Conservation (phyloP, 1,140 invertebrate genomes). For the Drosophila mauritiana region DNA sequence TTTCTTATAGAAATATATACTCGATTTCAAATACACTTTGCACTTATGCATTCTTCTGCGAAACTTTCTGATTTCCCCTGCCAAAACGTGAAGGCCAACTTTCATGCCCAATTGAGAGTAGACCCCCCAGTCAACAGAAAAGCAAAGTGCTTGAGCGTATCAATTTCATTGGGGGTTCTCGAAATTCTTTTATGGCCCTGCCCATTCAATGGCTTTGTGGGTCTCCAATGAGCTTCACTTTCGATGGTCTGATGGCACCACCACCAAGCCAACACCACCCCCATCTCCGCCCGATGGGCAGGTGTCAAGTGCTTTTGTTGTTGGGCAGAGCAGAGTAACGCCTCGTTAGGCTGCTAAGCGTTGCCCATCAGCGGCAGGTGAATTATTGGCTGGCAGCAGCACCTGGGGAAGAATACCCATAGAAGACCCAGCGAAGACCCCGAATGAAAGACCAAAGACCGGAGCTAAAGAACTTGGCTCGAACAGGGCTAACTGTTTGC, state of each 20-base stretch:
- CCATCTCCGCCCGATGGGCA: not conserved
- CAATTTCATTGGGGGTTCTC: slow-evolving; percentile 70
- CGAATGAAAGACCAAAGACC: slow-evolving; percentile 7
- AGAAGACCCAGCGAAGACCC: slow-evolving; percentile 12
- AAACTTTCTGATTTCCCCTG: slow-evolving; percentile 9
- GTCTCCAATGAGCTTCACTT: slow-evolving; percentile 53
- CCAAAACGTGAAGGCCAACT: slow-evolving; percentile 28
- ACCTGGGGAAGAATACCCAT: slow-evolving; percentile 42
- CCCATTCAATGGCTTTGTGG: slow-evolving; percentile 40
- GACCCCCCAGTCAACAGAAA: not conserved
- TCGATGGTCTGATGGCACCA: slow-evolving; percentile 29
- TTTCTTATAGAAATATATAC: too few species aligned
- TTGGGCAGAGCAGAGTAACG: slow-evolving; percentile 51
- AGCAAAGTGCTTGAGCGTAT: slow-evolving; percentile 35
- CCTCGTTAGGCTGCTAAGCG: slow-evolving; percentile 72
- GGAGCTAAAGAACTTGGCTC: slow-evolving; percentile 13
- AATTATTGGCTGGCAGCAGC: slow-evolving; percentile 62
- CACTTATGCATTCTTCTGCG: not conserved
- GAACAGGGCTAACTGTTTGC: slow-evolving; percentile 48
- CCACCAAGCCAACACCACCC: not conserved
- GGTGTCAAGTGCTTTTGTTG: slow-evolving; percentile 40
- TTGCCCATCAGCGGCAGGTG: slow-evolving; percentile 55
- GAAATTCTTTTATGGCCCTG: slow-evolving; percentile 45
- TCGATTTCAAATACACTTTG: not conserved
- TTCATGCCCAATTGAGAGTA: slow-evolving; percentile 28